phyloP scores from a whole-genome alignment of 2,888 invertebrate species.

The Hedya salicella region DNA sequence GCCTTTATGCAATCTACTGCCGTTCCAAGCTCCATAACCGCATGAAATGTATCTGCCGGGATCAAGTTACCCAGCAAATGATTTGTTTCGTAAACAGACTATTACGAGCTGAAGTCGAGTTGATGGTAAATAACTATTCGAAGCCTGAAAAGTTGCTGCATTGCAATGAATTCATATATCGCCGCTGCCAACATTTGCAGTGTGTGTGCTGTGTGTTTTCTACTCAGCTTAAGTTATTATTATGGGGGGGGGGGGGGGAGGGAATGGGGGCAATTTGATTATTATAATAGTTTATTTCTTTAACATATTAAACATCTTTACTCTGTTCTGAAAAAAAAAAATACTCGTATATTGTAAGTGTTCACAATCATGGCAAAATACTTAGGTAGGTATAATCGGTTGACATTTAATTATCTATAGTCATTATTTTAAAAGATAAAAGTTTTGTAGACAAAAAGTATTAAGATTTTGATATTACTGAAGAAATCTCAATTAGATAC shows the following conservation, averaged over 20 bases:
- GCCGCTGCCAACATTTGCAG: not conserved
- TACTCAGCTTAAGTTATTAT: not conserved
- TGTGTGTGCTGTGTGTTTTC: no score
- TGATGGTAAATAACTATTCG: constrained; percentile 12
- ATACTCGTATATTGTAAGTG: no score
- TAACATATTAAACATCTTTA: no score
- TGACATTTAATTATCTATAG: no score
- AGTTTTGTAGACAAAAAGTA: no score
- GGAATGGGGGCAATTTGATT: no score
- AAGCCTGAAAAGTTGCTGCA: not conserved
- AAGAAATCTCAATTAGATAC: constrained; percentile 4
- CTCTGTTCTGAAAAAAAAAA: no score
- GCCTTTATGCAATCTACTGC: constrained; percentile 25
- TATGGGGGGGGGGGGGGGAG: no score
- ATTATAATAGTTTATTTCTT: no score
- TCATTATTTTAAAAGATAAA: no score
- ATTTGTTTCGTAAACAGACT: constrained; percentile 20
- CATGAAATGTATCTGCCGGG: constrained; percentile 22
- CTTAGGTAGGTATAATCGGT: no score
- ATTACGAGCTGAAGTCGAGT: not conserved
- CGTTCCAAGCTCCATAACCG: constrained; percentile 12
- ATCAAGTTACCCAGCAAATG: constrained; percentile 31
- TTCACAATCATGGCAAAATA: no score
- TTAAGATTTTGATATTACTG: not conserved
- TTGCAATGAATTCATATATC: not conserved